A percentile compares a stretch with the other conserved stretches of the same genome.
Conservation (phyloP, 1,140 invertebrate species). For the Scaptomyza montana region DNA sequence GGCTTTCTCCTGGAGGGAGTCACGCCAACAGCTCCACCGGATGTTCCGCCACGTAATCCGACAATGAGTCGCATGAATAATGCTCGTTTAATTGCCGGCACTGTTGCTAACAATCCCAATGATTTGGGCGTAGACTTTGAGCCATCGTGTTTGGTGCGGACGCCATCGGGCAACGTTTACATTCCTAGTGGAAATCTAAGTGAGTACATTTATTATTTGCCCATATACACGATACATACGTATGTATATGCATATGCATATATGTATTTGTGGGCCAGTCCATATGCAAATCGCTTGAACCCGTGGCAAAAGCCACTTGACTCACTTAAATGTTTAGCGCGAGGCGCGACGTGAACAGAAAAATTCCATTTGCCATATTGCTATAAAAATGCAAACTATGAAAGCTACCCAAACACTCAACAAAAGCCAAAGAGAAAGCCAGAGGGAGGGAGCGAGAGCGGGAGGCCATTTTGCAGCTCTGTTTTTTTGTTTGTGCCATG, state of each 20-base stretch:
- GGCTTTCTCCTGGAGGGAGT: conserved; percentile 93
- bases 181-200: conserved; percentile 92
- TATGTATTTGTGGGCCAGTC: conserved; percentile 33
- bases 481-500: conserved; percentile 47
- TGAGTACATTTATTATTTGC: conserved; percentile 77
- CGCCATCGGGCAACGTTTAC: conserved; percentile 95
- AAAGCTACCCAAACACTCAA: conserved; percentile 19
- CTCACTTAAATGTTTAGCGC: conserved; percentile 74
- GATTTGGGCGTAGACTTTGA: conserved; percentile 92
- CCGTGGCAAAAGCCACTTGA: conserved; percentile 61
- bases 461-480: conserved; percentile 69
- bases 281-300: conserved; percentile 64
- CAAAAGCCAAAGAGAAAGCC: conserved; percentile 11
- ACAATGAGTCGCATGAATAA: conserved; percentile 93
- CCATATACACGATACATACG: conserved; percentile 3
- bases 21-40: conserved; percentile 90
- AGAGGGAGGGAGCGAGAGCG: no score
- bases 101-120: conserved; percentile 86
- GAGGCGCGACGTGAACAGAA: conserved; percentile 39
- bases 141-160: conserved; percentile 94
- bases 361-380: conserved; percentile 75
- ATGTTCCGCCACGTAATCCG: conserved; percentile 94
- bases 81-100: conserved; percentile 88
- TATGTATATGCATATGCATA: background rate
- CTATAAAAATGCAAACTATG: conserved; percentile 72